Evolutionary conservation across 2,113 vertebrate genomes (phyloP).

Genomic region (Ellobius talpinus): DNA sequence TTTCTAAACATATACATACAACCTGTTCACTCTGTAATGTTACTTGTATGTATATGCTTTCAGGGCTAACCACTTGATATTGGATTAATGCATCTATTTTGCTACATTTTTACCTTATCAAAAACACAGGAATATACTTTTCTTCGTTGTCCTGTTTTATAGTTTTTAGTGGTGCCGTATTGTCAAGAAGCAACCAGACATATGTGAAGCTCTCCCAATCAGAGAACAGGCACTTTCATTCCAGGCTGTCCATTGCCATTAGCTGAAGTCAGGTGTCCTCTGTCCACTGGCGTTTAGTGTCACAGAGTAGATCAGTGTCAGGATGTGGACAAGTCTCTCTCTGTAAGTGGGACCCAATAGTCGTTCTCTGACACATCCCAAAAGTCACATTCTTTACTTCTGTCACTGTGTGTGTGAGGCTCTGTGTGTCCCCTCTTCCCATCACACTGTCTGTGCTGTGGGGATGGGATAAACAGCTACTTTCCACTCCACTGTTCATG

Average conservation of each 20-base stretch:
- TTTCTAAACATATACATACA: neutral
- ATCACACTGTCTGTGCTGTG: no score
- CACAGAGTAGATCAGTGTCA: neutral
- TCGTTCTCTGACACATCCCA: neutral
- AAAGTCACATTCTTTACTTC: neutral
- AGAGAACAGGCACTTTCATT: neutral
- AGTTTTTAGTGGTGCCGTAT: neutral
- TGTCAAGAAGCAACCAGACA: neutral
- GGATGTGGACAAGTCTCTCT: neutral
- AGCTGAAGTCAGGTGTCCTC: neutral
- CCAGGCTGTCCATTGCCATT: neutral
- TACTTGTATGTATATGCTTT: neutral
- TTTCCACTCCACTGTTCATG: neutral
- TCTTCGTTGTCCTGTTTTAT: conserved; percentile 1
- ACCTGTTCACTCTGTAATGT: neutral
- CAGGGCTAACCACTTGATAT: neutral
- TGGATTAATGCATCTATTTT: conserved; percentile 1
- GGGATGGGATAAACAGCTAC: neutral
- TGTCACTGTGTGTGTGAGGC: neutral
- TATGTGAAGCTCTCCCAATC: neutral
- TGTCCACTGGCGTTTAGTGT: neutral
- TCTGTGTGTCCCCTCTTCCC: neutral
- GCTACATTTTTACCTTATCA: neutral
- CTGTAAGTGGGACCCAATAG: neutral
- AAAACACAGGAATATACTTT: neutral